phyloP scores from a whole-genome alignment of 2,113 vertebrate species.

The Psilopsiagon aymara region DNA sequence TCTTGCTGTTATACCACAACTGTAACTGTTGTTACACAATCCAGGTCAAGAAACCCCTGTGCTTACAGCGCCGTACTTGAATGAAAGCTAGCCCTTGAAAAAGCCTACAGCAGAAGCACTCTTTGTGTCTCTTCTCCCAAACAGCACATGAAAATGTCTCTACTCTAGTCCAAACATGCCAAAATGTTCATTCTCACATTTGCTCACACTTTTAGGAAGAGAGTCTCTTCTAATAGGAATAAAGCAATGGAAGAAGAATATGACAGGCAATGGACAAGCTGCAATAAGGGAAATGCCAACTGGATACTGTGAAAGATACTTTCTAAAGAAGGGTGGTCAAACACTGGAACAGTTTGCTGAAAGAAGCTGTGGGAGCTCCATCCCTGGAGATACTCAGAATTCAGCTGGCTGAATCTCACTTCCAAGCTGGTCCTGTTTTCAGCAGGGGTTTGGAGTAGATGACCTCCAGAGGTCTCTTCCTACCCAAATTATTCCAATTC shows the following conservation, averaged over 20 bases:
- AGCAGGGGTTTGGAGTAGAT: neutral
- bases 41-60: neutral
- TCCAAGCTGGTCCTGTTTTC: neutral
- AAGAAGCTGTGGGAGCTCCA: neutral
- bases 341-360: neutral
- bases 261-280: neutral
- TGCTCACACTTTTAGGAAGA: neutral
- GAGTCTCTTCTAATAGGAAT: neutral
- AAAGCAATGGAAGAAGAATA: neutral
- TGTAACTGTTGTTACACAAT: neutral
- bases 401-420: neutral
- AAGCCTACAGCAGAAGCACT: neutral
- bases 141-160: neutral
- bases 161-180: neutral
- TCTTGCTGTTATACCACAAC: neutral
- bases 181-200: neutral
- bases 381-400: neutral
- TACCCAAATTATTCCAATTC: neutral
- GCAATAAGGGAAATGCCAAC: neutral
- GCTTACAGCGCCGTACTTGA: neutral
- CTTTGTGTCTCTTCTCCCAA: neutral
- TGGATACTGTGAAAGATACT: neutral
- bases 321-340: neutral
- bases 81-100: neutral
- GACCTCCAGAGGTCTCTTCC: neutral